These are phyloP conservation scores for Mareca strepera DNA, from an alignment of 2,797 vertebrate genomes.

Conservation along the genomic window DNA sequence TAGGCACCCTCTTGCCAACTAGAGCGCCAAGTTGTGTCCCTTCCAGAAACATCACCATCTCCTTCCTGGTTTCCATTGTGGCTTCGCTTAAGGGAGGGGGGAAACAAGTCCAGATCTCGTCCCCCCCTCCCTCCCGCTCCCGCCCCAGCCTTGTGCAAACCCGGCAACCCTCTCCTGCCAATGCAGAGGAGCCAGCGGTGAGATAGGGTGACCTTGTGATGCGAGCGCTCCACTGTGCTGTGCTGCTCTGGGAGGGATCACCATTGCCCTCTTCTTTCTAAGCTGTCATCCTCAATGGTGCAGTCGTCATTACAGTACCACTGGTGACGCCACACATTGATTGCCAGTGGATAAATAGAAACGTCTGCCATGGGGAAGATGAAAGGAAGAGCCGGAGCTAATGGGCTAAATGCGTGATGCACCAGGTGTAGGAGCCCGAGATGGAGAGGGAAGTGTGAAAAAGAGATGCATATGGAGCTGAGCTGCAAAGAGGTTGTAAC, in stretches of 20 bases:
- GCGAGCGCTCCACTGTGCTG: constrained; percentile 87
- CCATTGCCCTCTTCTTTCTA: constrained; percentile 94
- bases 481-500: constrained; percentile 64
- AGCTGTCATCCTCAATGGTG: constrained; percentile 97
- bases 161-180: constrained; percentile 49
- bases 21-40: constrained; percentile 84
- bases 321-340: constrained; percentile 95
- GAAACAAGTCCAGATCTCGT: constrained; percentile 50
- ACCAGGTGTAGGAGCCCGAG: constrained; percentile 77
- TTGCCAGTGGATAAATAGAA: constrained; percentile 92
- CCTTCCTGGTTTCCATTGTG: constrained; percentile 93
- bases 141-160: constrained; percentile 53
- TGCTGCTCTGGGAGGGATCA: constrained; percentile 96
- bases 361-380: constrained; percentile 82
- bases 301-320: constrained; percentile 92
- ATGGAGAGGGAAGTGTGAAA: constrained; percentile 83
- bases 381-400: constrained; percentile 81
- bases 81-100: constrained; percentile 55
- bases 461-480: constrained; percentile 72
- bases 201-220: constrained; percentile 91
- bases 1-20: constrained; percentile 85
- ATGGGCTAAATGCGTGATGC: constrained; percentile 81
- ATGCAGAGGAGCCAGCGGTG: constrained; percentile 69
- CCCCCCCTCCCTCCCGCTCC: constrained; percentile 32
- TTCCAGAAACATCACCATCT: constrained; percentile 91